Percentiles rank a stretch among this genome's conserved stretches.
Conservation (phyloP, 2,797 vertebrate species). For the Poecile montanus region DNA sequence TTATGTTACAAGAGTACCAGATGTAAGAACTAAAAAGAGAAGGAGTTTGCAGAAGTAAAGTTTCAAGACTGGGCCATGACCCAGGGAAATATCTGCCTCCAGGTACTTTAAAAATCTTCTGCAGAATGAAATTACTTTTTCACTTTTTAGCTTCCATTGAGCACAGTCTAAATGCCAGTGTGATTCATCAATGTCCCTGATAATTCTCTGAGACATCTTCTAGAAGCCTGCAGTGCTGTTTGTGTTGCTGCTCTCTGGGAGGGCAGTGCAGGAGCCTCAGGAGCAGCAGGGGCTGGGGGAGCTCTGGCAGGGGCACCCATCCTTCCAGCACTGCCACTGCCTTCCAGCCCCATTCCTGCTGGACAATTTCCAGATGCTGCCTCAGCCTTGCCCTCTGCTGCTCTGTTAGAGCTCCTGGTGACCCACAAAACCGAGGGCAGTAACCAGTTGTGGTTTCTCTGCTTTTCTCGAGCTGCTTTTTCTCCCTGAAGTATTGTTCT, state of each 20-base stretch:
- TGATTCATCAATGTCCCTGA: neutral
- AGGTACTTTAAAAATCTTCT: neutral
- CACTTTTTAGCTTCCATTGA: neutral
- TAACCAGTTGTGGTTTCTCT: neutral
- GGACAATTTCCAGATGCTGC: neutral
- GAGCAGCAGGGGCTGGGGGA: neutral
- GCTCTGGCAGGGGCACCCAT: too few relatives aligned
- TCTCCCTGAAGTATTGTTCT: neutral
- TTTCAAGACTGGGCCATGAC: neutral
- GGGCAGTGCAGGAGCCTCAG: neutral
- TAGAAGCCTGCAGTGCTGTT: neutral
- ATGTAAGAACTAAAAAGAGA: neutral
- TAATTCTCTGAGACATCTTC: neutral
- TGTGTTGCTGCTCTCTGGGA: neutral
- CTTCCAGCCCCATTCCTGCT: neutral
- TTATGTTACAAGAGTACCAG: neutral
- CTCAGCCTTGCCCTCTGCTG: neutral
- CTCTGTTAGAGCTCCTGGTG: neutral
- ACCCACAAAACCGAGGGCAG: neutral
- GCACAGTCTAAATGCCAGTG: neutral
- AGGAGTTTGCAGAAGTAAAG: neutral
- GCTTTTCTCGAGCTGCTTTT: neutral
- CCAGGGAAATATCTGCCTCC: neutral
- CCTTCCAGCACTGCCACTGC: neutral
- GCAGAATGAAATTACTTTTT: conserved; percentile 7